Conservation (phyloP, 2,888 invertebrate species). For the Agonopterix alstromeriana region DNA sequence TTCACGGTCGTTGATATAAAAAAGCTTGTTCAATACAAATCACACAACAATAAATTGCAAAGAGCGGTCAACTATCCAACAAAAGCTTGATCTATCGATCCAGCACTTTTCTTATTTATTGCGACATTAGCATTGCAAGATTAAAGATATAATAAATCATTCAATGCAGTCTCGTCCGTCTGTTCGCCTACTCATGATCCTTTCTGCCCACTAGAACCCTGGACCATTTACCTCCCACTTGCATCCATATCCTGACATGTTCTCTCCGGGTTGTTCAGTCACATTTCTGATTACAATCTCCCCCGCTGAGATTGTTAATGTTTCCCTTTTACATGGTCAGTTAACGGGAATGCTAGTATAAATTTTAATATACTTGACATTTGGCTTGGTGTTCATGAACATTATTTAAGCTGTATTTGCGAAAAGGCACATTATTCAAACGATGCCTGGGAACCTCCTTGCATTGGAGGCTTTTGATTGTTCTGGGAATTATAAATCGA, state of each 20-base stretch:
- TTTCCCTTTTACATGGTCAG: not conserved
- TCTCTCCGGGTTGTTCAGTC: conserved; percentile 6
- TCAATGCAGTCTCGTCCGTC: conserved; percentile 20
- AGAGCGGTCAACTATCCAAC: not conserved
- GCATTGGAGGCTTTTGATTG: conserved; percentile 10
- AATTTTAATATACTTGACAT: conserved; percentile 5
- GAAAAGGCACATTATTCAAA: conserved; percentile 3
- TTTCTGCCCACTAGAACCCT: conserved; percentile 29
- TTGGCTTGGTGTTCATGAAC: not conserved
- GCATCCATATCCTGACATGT: conserved; percentile 15
- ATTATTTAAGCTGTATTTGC: conserved; percentile 3
- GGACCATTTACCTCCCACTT: conserved; percentile 43
- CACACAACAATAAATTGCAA: not conserved
- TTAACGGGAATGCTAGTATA: not conserved
- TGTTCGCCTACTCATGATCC: conserved; percentile 31
- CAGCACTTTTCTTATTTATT: conserved; percentile 22
- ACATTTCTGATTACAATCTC: conserved; percentile 14
- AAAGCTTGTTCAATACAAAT: not conserved
- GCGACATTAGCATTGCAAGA: conserved; percentile 32
- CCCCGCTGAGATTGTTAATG: conserved; percentile 8
- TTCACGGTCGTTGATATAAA: too few relatives aligned
- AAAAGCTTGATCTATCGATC: conserved; percentile 1
- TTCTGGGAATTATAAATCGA: conserved; percentile 2
- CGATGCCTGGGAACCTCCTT: conserved; percentile 10
- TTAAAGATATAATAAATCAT: conserved; percentile 40